Base-by-base conservation (phyloP, 1,140 invertebrate species). In the Hesperophylax magnus region DNA sequence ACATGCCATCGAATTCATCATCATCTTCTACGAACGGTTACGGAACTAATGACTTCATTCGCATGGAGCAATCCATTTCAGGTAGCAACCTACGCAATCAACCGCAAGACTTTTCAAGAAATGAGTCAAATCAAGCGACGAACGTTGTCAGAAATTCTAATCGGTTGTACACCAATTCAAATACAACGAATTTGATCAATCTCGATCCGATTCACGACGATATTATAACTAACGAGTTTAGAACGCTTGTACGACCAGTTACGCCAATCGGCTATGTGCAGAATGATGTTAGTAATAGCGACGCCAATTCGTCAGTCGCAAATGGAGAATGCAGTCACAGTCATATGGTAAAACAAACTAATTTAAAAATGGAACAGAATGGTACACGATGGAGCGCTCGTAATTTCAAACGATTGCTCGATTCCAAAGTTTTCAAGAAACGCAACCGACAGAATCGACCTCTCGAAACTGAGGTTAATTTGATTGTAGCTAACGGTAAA, bases 221-320 rank as follows among this genome's bases (percentile, higher is more conserved):
- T 52, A 86, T 87, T 60, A 76, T 84, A 79, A 52, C 85, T 22
- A 85, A 85, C 7, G 86, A 87, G 72, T 72, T 87, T 80, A 85
- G 85, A 60, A 86, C 86, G 58, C 82, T 87, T 2, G 75, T 65
- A 82, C 87, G 92, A 85, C 86, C 88, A 53, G 89, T 91, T 27
- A 91, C 91, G 18, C 94, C 94, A 0, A 93, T 95, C 84, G 93
- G 94, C 0, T 96, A 94, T 82, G 90, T 96, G 0, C 95, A 94
- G 85, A 96, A 96, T 85, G 93, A 93, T 18, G 94, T 95, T n/a
- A 93, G 91, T 77, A 72, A 75, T 18, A 22, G 47, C 1, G 75
- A 81, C 60, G 60, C 20, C 11, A 53, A 39, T 87, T 86, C 52
- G 72, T 80, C 61, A 69, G 81, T 54, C 80, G 87, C 31, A 89